phyloP scores from a whole-genome alignment of 2,888 invertebrate genomes.

The Blomia tropicalis region DNA sequence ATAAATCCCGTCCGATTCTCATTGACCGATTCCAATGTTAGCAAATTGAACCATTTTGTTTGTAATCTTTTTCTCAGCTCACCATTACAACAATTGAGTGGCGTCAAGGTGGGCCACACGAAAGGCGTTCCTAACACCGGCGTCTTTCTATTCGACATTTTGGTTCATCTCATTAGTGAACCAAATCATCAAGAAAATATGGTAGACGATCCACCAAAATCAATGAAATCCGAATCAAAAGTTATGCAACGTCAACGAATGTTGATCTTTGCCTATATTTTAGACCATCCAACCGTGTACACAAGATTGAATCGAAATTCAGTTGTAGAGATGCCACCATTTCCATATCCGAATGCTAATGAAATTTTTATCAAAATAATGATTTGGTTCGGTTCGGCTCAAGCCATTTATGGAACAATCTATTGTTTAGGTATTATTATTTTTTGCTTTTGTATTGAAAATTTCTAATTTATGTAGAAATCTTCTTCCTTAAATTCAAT shows the following conservation, averaged over 20 bases:
- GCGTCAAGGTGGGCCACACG: neutral
- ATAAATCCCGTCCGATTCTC: neutral
- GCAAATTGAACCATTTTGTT: neutral
- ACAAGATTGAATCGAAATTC: neutral
- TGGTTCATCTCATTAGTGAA: neutral
- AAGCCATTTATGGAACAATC: neutral
- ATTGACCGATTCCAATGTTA: neutral
- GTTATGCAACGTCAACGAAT: neutral
- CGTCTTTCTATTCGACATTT: neutral
- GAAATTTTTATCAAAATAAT: neutral
- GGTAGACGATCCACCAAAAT: neutral
- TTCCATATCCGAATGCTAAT: neutral
- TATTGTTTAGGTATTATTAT: neutral
- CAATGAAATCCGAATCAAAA: neutral
- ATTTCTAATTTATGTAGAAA: neutral
- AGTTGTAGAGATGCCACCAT: neutral
- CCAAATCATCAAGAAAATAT: neutral
- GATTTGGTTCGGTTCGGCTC: neutral
- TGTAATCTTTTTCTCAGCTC: neutral
- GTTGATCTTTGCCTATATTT: slow-evolving; percentile 1
- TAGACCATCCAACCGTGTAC: slow-evolving; percentile 1
- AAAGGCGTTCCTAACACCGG: neutral
- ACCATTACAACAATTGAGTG: neutral
- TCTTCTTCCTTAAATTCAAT: neutral
- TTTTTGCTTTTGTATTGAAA: neutral